Percentiles rank a stretch among this genome's conserved stretches.
These are phyloP conservation scores for Leptura quadrifasciata DNA, from an alignment of 2,888 invertebrate species.

Conservation along the genomic window DNA sequence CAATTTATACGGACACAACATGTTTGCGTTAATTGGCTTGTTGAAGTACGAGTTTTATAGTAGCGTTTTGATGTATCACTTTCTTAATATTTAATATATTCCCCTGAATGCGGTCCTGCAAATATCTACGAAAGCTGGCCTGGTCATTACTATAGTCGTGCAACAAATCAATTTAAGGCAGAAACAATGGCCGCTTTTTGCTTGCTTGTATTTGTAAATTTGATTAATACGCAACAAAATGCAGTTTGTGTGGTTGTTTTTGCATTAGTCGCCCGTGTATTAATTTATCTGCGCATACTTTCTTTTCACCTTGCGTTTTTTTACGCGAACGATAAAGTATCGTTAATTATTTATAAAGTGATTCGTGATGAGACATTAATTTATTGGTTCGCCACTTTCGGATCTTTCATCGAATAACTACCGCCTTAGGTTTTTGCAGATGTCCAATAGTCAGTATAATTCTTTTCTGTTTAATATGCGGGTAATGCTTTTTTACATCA, in stretches of 20 bases:
- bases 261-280: conserved; percentile 47
- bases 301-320: conserved; percentile 57
- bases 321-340: conserved; percentile 45
- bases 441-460: not conserved
- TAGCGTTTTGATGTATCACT: not conserved
- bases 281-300: conserved; percentile 59
- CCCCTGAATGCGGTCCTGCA: not conserved
- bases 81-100: conserved; percentile 3
- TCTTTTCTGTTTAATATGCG: not conserved
- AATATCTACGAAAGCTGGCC: not conserved
- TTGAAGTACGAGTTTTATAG: not conserved
- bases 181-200: conserved; percentile 59
- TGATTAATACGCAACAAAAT: conserved; percentile 58
- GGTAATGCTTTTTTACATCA: not conserved
- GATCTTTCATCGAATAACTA: conserved; percentile 15
- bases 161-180: conserved; percentile 60
- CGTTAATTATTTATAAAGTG: conserved; percentile 65
- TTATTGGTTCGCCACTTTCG: conserved; percentile 55
- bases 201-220: conserved; percentile 53
- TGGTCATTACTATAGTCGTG: conserved; percentile 33
- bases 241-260: conserved; percentile 53
- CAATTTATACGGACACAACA: not conserved
- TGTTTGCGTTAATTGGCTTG: conserved; percentile 3
- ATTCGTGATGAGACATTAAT: conserved; percentile 57
- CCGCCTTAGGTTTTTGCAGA: conserved; percentile 25